These are phyloP conservation scores for Morus bassanus DNA, from an alignment of 2,797 vertebrate species.

Conservation along the genomic window DNA sequence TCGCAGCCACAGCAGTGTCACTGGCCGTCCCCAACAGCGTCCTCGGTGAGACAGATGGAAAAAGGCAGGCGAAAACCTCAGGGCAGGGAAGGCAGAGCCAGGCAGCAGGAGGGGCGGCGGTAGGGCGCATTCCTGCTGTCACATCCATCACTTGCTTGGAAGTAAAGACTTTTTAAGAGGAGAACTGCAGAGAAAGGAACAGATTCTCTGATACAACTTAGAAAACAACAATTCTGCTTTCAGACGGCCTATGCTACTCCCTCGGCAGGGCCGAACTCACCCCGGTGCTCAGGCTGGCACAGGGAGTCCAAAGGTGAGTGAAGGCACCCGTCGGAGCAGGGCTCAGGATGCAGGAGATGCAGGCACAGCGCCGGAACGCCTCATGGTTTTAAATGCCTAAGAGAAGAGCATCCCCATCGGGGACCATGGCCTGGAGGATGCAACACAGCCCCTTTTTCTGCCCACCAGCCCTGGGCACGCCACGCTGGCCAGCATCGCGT, in stretches of 20 bases:
- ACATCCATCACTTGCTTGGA: not conserved
- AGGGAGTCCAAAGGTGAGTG: not conserved
- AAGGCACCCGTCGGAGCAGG: rapidly evolving
- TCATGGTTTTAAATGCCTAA: rapidly evolving
- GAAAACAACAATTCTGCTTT: not conserved
- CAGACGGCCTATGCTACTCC: not conserved
- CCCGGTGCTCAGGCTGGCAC: rapidly evolving
- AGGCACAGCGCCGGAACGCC: not conserved
- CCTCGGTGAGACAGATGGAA: not conserved
- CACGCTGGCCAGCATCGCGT: rapidly evolving
- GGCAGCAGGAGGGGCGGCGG: not conserved
- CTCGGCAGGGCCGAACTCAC: not conserved
- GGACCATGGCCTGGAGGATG: too few species aligned
- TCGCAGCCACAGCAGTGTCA: not conserved
- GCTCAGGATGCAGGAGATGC: not conserved
- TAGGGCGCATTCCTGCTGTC: not conserved
- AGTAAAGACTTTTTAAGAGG: not conserved
- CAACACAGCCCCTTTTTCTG: not conserved
- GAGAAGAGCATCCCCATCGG: not conserved
- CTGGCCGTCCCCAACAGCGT: not conserved
- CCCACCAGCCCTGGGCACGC: not conserved
- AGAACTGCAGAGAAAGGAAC: not conserved
- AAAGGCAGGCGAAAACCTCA: not conserved
- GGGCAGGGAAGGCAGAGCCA: not conserved
- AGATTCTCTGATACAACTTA: not conserved